These are phyloP conservation scores for Prenolepis imparis DNA, from an alignment of 2,888 invertebrate species.

Conservation along the genomic window DNA sequence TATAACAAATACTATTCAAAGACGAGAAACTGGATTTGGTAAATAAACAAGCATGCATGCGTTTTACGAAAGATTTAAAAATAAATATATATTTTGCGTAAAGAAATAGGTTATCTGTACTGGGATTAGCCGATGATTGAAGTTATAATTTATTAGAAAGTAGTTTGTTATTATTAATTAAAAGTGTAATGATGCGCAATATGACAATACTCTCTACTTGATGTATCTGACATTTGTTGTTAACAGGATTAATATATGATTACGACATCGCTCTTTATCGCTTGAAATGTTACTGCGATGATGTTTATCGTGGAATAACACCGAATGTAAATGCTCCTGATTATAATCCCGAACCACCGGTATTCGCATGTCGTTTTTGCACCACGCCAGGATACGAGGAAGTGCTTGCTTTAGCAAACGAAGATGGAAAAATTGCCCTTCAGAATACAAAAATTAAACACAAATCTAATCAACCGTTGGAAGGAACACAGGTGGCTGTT, in stretches of 20 bases:
- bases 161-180: not conserved
- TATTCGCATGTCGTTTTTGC: constrained; percentile 93
- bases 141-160: not conserved
- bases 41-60: constrained; percentile 60
- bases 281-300: constrained; percentile 89
- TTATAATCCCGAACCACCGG: constrained; percentile 90
- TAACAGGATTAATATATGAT: constrained; percentile 82
- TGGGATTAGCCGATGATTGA: not conserved
- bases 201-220: not conserved
- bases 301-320: constrained; percentile 90
- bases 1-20: constrained; percentile 76
- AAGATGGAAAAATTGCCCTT: constrained; percentile 92
- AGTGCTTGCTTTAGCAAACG: constrained; percentile 93
- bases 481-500: constrained; percentile 87
- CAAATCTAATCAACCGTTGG: constrained; percentile 71
- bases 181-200: not conserved
- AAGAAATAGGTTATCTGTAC: constrained; percentile 58
- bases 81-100: not conserved
- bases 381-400: constrained; percentile 90
- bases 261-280: constrained; percentile 90
- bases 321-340: constrained; percentile 86
- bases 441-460: constrained; percentile 83
- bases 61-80: constrained; percentile 1
- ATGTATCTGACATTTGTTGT: not conserved
- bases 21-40: constrained; percentile 82